Base-by-base conservation (phyloP, 2,113 vertebrate genomes). In the Hemichromis elongatus region DNA sequence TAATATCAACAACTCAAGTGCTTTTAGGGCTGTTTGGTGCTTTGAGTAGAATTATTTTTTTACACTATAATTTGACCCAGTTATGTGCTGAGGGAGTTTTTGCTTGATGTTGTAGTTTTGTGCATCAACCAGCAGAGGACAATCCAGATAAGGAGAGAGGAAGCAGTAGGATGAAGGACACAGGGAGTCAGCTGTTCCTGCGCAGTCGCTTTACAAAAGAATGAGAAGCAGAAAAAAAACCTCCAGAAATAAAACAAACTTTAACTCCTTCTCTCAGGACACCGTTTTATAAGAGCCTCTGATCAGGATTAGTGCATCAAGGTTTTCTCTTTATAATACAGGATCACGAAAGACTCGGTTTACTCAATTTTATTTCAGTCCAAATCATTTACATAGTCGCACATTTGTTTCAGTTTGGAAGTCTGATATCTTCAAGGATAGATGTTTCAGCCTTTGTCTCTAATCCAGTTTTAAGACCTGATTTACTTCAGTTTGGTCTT, bases 121-220 rank as follows among this genome's bases (percentile, higher is more conserved):
- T 12, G 4, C 7, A 3, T 7, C 73, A 68, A 57, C 93, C 93
- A 94, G 89, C 70, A 92, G 93, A 88, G 93, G 88, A 80, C 86
- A 68, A 30, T 85, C 73, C 82, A 81, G 59, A 19, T 3, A 6
- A 77, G 66, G 63, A 57, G 52, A 85, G 14, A 50, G 52, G 55
- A 80, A 24, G 7, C 18, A 61, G 61, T 18, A 66, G 82, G 73
- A 56, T 57, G 16, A 19, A 57, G 37, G 42, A 75, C 78, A 18
- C 52, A 0, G 37, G 52, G 35, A 81, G 16, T 26, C 2, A 21
- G 21, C 16, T 75, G 68, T 30, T 73, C 68, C 47, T 75, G 42
- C 1, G 0, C 3, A 19, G 5, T 30, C 0, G 0, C 8, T 50
- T 30, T 8, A 19, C 14, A 19, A 30, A 75, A 50, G 42, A n/a